Evolutionary conservation across 2,888 invertebrate species (phyloP), one percentile per base, ranked within the genome.

Genomic region (Ectobius pallidus): DNA sequence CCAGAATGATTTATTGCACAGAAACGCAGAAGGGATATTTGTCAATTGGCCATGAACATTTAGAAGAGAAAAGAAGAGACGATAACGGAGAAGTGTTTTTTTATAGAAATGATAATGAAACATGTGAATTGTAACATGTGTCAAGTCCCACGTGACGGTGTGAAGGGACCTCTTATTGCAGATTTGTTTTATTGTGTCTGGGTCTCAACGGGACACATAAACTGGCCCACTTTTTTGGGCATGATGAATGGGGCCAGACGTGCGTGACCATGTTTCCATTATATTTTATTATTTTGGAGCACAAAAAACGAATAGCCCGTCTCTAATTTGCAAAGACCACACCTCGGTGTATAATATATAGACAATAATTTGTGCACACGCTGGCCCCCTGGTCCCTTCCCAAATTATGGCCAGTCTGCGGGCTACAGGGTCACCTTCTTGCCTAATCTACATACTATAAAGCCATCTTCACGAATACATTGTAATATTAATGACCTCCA

Each of bases 331-430:
- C 32, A n/a, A 6, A n/a, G 22, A 30, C 30, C 58, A 58, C 58
- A 58, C 58, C 58, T 58, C 30, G 16, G 16, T 39, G 3, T 52
- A 25, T 25, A 52, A 52, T 25, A 52, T 6, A 22, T 52, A 52
- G 52, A 52, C 65, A 65, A 46, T 46, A 65, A 65, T 46, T 65
- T 65, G 11, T 65, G 44, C 25, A 20, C 44, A 39, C 25, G 39
- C 22, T 55, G 27, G 27, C 6, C 25, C 42, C 46, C 65, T 27
- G 46, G 25, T 22, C 61, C 61, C n/a, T 16, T 32, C 32, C 30
- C 32, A 61, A 46, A 46, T 46, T 46, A 46, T 46, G 46, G n/a
- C 46, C 46, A 46, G 46, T 46, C 46, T 46, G n/a, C 11, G 46
- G 58, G 58, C 2, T 58, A 32, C 58, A 1, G 30, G 3, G 58